Base-by-base conservation (phyloP, 1,140 invertebrate species). In the Drosophila truncata region DNA sequence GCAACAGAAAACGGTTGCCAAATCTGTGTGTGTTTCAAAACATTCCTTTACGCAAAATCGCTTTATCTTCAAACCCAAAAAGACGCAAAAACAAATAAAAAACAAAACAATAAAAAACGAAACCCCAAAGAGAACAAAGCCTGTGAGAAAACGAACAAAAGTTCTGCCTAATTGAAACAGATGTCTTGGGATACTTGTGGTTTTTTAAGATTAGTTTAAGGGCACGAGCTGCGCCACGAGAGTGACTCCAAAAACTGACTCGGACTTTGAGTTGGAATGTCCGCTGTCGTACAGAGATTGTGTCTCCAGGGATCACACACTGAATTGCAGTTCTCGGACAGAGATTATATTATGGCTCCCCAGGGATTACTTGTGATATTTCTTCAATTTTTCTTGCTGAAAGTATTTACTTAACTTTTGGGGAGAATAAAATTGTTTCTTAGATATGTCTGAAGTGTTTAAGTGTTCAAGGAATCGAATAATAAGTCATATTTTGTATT, bases 111-210 rank as follows among this genome's bases (percentile, higher is more conserved):
- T n/a, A 10, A 42, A n/a, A 25, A 42, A 31, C 13, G 3, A 67
- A 31, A 25, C 18, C 49, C 31, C 3, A 27, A 54, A 35, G 4
- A 23, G 31, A 23, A 54, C 52, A 55, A 55, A 37, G 14, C 9
- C 20, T 29, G 16, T 37, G 16, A 25, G 13, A 37, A 70, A 47
- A 31, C 3, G n/a, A 67, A 62, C 16, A 41, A 59, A 65, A 62
- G 54, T 58, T 35, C 6, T 55, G 31, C 59, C 52, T 71, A 71
- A 72, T 72, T 72, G 69, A 60, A 60, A 72, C 66, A 60, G 69
- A 72, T 72, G 69, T 46, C 61, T 55, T n/a, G 27, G 33, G 33
- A 72, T 57, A 72, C 52, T 55, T 55, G 52, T 49, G 47, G 47
- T 14, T 50, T 46, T 46, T 39, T 20, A 20, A 71, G 66, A 72